These are phyloP conservation scores for Gulo gulo DNA, from an alignment of 2,113 vertebrate genomes.

Conservation along the genomic window DNA sequence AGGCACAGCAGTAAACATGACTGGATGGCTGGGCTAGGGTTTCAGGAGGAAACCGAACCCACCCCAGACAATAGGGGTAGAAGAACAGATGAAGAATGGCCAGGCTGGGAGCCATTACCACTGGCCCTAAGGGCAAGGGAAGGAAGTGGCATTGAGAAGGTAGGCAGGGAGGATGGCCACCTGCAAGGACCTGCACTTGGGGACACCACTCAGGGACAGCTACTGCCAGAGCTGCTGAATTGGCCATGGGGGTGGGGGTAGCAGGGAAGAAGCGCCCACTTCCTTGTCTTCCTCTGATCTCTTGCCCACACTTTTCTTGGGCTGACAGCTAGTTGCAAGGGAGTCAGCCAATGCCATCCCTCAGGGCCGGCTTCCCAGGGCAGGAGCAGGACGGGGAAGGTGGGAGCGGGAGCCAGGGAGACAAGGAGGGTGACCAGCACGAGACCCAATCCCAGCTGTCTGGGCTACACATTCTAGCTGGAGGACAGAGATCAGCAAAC, in stretches of 20 bases:
- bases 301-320: background rate
- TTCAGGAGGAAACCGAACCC: background rate
- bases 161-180: accelerated
- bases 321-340: background rate
- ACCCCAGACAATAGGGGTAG: background rate
- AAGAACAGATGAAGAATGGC: background rate
- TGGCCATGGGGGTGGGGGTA: background rate
- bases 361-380: background rate
- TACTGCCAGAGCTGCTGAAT: background rate
- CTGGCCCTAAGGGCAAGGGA: no score
- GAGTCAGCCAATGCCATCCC: background rate
- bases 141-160: background rate
- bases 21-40: background rate
- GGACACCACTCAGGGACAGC: background rate
- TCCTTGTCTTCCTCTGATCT: background rate
- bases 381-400: background rate
- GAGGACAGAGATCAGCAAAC: background rate
- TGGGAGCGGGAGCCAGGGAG: background rate
- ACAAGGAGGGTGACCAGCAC: background rate
- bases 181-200: background rate
- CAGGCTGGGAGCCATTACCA: accelerated
- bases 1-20: background rate
- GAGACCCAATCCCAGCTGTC: background rate
- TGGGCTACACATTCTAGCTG: background rate
- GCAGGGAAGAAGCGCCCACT: background rate